Percentiles rank a stretch among this genome's conserved stretches.
phyloP scores from a whole-genome alignment of 1,140 invertebrate genomes.

The Apis dorsata region DNA sequence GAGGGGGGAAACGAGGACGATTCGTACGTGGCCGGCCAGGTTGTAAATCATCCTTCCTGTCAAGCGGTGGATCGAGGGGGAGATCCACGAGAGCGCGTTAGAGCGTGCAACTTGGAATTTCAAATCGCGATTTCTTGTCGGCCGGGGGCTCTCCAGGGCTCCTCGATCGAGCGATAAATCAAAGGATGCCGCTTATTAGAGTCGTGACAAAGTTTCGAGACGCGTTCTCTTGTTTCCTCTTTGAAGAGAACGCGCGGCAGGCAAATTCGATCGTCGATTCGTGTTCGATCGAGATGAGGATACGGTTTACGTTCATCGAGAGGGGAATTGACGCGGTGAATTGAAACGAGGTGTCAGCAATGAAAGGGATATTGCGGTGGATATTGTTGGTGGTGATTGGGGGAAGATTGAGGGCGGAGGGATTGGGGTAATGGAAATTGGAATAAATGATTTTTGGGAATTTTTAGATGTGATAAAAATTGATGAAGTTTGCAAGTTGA shows the following conservation, averaged over 20 bases:
- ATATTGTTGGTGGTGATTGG: no score
- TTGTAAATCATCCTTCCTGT: slow-evolving; percentile 17
- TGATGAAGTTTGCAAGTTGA: no score
- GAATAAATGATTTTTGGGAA: no score
- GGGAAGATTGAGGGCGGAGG: no score
- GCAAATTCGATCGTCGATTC: neutral
- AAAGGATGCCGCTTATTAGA: slow-evolving; percentile 2
- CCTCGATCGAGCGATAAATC: slow-evolving; percentile 12
- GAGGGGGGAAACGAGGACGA: slow-evolving; percentile 4
- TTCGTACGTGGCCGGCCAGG: no score
- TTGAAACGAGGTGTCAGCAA: neutral
- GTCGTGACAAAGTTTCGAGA: neutral
- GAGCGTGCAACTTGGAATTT: slow-evolving; percentile 17
- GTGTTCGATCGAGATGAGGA: neutral
- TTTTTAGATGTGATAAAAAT: no score
- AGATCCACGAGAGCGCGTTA: neutral
- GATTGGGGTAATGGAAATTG: no score
- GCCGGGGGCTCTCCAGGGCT: neutral
- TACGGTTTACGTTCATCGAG: neutral
- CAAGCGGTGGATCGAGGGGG: neutral
- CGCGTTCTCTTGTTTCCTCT: neutral
- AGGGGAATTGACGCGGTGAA: neutral
- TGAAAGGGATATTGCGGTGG: neutral
- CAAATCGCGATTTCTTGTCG: slow-evolving; percentile 25
- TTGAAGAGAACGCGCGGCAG: no score